Evolutionary conservation across 2,797 vertebrate species (phyloP), one percentile per base, ranked within the genome.

Genomic region (Graptemys geographica): DNA sequence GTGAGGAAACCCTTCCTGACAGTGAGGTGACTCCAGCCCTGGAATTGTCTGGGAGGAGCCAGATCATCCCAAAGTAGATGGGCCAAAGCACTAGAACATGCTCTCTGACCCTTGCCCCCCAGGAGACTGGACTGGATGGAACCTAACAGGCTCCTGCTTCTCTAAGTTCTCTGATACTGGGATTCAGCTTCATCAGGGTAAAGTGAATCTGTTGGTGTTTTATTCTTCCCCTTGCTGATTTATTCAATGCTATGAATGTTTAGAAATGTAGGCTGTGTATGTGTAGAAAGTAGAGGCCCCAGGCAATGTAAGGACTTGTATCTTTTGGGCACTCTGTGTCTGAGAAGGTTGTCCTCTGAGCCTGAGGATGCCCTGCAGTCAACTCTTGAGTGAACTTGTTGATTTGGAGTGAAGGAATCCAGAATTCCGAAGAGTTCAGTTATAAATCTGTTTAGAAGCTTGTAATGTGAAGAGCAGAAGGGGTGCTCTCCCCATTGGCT

Each of bases 101-200:
- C 59, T 62, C 11, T 57, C 72, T 90, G 90, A 79, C 85, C 72
- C 80, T 91, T 94, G 89, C 92, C 80, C 85, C 23, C 23, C 92
- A 94, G 79, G 92, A 76, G 41, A 85, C 93, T 96, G 83, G 86
- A 51, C 79, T 94, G 96, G 97, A 96, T 94, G 82, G 94, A 94
- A 25, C 94, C 93, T 95, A 96, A 25, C 25, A 1, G 94, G 94
- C 78, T 33, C 33, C 12, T 62, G 59, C 81, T 95, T 97, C 93
- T 91, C 87, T 8, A 4, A 80, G 94, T 94, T 94, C 94, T 88
- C 82, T 95, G 94, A 62, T 33, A 62, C 13, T 62, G 31, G 59
- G 13, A 62, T 62, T 62, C 59, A 16, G 28, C 13, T 31, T 62
- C 31, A 62, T 33, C 31, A 62, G 59, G 31, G 59, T 62, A 31